Percentiles rank a stretch among this genome's conserved stretches.
phyloP scores from a whole-genome alignment of 53 echinoderm and acorn worm species.

The Antedon mediterranea region DNA sequence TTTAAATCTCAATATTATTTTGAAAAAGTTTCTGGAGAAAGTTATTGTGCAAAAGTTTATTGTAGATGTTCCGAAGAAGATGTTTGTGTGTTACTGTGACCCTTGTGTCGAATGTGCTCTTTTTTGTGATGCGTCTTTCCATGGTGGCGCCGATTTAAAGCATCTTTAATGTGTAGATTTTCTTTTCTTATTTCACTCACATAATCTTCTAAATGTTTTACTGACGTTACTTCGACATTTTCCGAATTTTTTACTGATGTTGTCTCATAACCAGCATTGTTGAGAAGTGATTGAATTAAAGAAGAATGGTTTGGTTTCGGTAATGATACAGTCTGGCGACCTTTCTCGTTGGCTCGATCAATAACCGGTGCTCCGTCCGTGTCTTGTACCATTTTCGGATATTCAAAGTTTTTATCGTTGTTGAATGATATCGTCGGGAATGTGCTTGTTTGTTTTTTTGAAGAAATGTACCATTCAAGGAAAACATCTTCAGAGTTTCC shows the following conservation, averaged over 20 bases:
- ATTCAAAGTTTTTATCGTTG: not conserved
- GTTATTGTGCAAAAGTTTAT: too few species aligned
- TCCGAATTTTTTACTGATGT: too few species aligned
- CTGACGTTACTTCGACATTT: too few species aligned
- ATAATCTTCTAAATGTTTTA: too few species aligned
- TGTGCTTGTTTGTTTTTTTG: not conserved
- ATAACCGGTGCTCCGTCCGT: not conserved
- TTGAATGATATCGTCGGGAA: not conserved
- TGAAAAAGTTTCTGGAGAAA: too few species aligned
- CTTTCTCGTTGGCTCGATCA: not conserved
- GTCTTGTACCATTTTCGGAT: not conserved
- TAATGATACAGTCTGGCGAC: not conserved
- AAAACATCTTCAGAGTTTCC: not conserved
- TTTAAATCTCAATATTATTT: too few species aligned
- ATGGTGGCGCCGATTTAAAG: not conserved
- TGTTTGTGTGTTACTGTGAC: not conserved
- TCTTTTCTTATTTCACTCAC: too few species aligned
- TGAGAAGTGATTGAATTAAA: not conserved
- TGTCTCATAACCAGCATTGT: not conserved
- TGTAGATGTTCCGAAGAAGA: not conserved
- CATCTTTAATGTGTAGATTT: too few species aligned
- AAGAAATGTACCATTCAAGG: not conserved
- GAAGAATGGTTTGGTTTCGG: not conserved
- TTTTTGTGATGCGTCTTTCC: not conserved
- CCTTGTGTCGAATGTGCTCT: not conserved